Evolutionary conservation across 2,797 vertebrate species (phyloP).

Genomic region (Philypnodon macrostomus): DNA sequence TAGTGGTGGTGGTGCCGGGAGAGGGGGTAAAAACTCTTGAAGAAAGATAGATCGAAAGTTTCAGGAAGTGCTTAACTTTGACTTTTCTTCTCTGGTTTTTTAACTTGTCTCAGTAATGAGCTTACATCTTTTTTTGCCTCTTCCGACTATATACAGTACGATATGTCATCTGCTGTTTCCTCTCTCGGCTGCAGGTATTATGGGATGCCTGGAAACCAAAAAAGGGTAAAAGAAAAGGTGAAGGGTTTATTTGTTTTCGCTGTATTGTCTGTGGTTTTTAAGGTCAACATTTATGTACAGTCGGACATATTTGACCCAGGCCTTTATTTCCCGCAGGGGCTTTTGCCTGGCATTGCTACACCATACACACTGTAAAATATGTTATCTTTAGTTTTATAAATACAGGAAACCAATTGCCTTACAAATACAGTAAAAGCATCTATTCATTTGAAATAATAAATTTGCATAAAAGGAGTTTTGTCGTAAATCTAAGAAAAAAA

Average conservation of each 20-base stretch:
- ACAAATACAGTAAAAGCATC: conserved; percentile 17
- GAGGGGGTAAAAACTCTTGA: conserved; percentile 70
- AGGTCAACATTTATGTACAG: conserved; percentile 49
- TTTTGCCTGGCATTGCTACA: conserved; percentile 16
- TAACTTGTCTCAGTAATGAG: conserved; percentile 74
- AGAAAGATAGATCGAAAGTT: conserved; percentile 75
- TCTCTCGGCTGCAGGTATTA: conserved; percentile 51
- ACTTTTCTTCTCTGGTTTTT: conserved; percentile 73
- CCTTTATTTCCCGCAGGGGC: conserved; percentile 38
- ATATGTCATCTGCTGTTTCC: conserved; percentile 46
- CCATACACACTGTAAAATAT: conserved; percentile 11
- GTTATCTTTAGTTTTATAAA: too few relatives aligned
- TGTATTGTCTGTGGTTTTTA: conserved; percentile 39
- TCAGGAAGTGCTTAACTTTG: conserved; percentile 79
- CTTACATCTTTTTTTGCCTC: conserved; percentile 63
- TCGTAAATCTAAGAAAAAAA: too few relatives aligned
- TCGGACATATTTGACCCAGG: conserved; percentile 52
- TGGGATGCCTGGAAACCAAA: conserved; percentile 42
- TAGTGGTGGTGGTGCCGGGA: conserved; percentile 51
- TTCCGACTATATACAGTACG: conserved; percentile 39
- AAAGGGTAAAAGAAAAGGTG: conserved; percentile 66
- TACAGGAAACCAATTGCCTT: too few relatives aligned
- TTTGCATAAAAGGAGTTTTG: too few relatives aligned
- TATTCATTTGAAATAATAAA: too few relatives aligned
- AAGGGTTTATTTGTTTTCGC: conserved; percentile 49